These are phyloP conservation scores for Keiferia lycopersicella DNA, from an alignment of 2,888 invertebrate genomes.

Conservation along the genomic window DNA sequence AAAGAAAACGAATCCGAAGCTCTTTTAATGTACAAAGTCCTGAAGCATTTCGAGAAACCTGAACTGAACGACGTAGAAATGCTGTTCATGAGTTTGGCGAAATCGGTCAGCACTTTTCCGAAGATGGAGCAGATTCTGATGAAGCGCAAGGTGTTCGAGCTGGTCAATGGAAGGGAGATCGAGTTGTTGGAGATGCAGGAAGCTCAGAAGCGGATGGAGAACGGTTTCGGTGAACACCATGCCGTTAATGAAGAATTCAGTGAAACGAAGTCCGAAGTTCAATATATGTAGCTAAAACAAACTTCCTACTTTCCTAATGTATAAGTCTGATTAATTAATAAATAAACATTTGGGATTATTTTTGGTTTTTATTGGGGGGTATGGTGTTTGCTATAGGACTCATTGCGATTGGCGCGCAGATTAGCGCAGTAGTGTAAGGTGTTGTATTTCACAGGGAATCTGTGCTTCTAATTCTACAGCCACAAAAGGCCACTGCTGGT, in stretches of 20 bases:
- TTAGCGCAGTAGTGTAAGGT: no score
- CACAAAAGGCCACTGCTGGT: no score
- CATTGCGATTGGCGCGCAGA: no score
- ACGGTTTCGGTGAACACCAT: background rate
- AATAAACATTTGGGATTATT: no score
- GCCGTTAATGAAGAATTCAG: background rate
- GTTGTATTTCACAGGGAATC: no score
- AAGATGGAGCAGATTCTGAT: background rate
- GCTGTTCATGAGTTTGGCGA: background rate
- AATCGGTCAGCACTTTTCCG: background rate
- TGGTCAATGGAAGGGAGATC: background rate
- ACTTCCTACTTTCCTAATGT: background rate
- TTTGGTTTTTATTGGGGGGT: no score
- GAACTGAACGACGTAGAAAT: background rate
- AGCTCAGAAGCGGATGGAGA: background rate
- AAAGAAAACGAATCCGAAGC: background rate
- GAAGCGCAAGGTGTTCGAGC: background rate
- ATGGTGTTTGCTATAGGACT: no score
- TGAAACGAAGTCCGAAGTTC: background rate
- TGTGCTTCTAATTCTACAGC: no score
- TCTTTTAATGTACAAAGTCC: background rate
- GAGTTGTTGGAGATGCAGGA: background rate
- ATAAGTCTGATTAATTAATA: background rate
- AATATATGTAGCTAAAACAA: background rate
- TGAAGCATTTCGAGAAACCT: background rate